Evolutionary conservation across 2,113 vertebrate species (phyloP).

Genomic region (Haplochromis burtoni): DNA sequence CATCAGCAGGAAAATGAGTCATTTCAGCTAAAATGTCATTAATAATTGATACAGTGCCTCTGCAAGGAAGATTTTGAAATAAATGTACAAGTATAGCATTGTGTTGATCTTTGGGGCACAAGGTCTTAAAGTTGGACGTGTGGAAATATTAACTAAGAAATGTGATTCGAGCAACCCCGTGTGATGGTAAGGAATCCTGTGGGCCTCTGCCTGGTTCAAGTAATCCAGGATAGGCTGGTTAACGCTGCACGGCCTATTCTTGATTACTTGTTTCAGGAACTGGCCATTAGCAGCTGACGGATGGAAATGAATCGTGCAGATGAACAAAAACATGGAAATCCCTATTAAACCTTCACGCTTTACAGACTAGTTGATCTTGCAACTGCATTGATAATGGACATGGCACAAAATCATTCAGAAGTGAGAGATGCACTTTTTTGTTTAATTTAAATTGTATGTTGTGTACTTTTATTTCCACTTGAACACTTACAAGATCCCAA

Average conservation of each 20-base stretch:
- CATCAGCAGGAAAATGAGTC: background rate
- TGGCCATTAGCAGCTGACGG: slow-evolving; percentile 28
- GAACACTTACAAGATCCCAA: background rate
- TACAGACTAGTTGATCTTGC: background rate
- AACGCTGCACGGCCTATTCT: slow-evolving; percentile 87
- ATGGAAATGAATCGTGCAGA: background rate
- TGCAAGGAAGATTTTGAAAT: background rate
- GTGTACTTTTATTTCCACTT: background rate
- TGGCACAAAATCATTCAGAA: background rate
- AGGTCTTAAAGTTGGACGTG: background rate
- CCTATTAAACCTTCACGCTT: background rate
- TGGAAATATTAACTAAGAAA: slow-evolving; percentile 34
- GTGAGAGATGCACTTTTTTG: background rate
- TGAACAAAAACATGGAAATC: background rate
- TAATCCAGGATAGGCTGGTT: slow-evolving; percentile 99
- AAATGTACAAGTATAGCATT: background rate
- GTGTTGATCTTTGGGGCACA: background rate
- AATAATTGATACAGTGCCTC: background rate
- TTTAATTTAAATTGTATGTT: background rate
- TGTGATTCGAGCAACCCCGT: background rate
- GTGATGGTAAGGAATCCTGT: background rate
- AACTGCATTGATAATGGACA: background rate
- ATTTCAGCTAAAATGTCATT: background rate
- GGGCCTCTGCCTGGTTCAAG: slow-evolving; percentile 85
- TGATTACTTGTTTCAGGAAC: slow-evolving; percentile 91